Evolutionary conservation across 2,888 invertebrate genomes (phyloP).

Genomic region (Zaprionus obscuricornis): DNA sequence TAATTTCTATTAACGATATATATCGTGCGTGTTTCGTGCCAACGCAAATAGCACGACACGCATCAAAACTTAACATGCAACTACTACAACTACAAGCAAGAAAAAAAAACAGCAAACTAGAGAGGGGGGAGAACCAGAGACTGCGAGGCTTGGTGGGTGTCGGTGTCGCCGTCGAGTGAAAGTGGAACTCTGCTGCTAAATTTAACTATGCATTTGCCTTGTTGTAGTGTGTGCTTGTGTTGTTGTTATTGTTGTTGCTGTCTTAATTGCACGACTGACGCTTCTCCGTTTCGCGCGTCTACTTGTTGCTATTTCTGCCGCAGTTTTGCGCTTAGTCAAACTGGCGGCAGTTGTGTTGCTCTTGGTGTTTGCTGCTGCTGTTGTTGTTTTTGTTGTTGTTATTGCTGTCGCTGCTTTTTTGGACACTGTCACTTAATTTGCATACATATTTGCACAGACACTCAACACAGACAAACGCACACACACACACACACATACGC

Average conservation of each 20-base stretch:
- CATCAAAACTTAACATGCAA: slow-evolving; percentile 47
- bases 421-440: slow-evolving; percentile 58
- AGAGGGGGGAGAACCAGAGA: slow-evolving; percentile 20
- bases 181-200: slow-evolving; percentile 81
- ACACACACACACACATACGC: slow-evolving; percentile 10
- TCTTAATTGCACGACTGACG: slow-evolving; percentile 71
- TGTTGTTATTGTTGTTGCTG: slow-evolving; percentile 52
- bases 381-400: slow-evolving; percentile 15
- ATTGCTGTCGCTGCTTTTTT: slow-evolving; percentile 38
- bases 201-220: slow-evolving; percentile 67
- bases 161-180: slow-evolving; percentile 66
- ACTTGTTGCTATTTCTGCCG: slow-evolving; percentile 74
- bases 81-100: slow-evolving; percentile 21
- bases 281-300: slow-evolving; percentile 51
- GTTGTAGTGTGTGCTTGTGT: slow-evolving; percentile 11
- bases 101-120: neutral
- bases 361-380: too few relatives aligned
- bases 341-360: slow-evolving; percentile 60
- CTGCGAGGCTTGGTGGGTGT: slow-evolving; percentile 40
- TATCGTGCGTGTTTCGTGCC: slow-evolving; percentile 41
- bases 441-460: slow-evolving; percentile 46
- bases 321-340: slow-evolving; percentile 70
- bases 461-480: slow-evolving; percentile 10
- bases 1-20: slow-evolving; percentile 26
- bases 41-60: slow-evolving; percentile 40